Base-by-base conservation (phyloP, 2,113 vertebrate species). In the Mesitornis unicolor region DNA sequence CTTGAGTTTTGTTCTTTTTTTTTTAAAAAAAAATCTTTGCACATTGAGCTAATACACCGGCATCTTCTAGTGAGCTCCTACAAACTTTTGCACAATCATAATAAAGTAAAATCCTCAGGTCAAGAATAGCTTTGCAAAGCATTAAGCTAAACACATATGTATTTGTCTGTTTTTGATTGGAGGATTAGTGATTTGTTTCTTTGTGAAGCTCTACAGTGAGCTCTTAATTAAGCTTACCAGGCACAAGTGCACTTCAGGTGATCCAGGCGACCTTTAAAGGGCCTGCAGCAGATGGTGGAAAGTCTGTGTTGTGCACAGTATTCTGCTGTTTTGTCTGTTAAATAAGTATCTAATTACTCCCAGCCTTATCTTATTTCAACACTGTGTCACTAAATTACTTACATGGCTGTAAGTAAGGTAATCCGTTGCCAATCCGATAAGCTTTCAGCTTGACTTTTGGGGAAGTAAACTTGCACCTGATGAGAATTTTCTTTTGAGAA, bases 291-390 rank as follows among this genome's bases (percentile, higher is more conserved):
- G 97, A 97, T 95, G 97, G 94, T 94, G 42, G 61, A 83, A 77
- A 84, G 91, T 91, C 95, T 94, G 91, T 69, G 82, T 90, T 89
- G 63, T 0, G 1, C 14, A 10, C 86, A 84, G 74, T 69, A 64
- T 95, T 96, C 78, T 85, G 71, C 87, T 96, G 95, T 96, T 97
- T 96, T 96, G 95, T 97, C 94, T 97, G 93, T 95, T 97, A 96
- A 97, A 97, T 96, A 97, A 97, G 93, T 96, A 95, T 94, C 87
- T 97, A 97, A 97, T 97, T 97, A 97, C 95, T 97, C 91, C 93
- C 96, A 96, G 95, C 64, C 95, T 97, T 96, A 96, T 97, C 96
- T 96, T 97, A 96, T 93, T 97, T 97, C 96, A 96, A 47, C 95
- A 96, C 90, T 10, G 88, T 95, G 96, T 95, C 96, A 96, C 88